phyloP scores from a whole-genome alignment of 2,113 vertebrate species.

The Acanthochromis polyacanthus region DNA sequence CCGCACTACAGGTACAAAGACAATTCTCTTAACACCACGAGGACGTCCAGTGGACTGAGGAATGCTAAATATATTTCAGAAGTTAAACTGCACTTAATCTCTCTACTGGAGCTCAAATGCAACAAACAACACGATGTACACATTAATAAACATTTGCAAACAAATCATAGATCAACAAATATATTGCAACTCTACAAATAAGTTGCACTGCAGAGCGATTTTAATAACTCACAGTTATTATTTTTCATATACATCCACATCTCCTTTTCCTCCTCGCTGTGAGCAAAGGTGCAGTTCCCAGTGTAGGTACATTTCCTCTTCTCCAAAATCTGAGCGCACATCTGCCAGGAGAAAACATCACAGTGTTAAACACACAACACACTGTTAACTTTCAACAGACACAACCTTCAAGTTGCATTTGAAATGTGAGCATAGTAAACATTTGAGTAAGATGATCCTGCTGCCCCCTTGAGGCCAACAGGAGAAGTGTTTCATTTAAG shows the following conservation, averaged over 20 bases:
- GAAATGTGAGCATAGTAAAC: background rate
- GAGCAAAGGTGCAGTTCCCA: constrained; percentile 94
- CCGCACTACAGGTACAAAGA: constrained; percentile 80
- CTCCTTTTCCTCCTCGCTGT: constrained; percentile 95
- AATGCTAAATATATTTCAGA: too few relatives aligned
- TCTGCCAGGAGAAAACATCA: constrained; percentile 78
- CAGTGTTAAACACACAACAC: background rate
- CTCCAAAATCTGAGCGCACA: constrained; percentile 92
- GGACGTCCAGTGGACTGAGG: background rate
- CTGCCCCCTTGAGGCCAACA: too few relatives aligned
- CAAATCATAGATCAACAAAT: background rate
- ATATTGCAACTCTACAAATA: background rate
- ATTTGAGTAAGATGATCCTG: too few relatives aligned
- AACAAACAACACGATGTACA: too few relatives aligned
- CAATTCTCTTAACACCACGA: background rate
- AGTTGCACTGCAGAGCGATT: background rate
- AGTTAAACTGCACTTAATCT: too few relatives aligned
- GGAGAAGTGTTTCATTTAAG: too few relatives aligned
- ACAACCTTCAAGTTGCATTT: background rate
- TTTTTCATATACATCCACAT: constrained; percentile 99
- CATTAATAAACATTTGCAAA: too few relatives aligned
- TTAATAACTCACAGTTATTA: constrained; percentile 89
- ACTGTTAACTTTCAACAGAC: background rate
- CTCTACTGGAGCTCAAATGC: too few relatives aligned
- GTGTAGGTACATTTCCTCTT: constrained; percentile 92